Conservation (phyloP, 1,140 invertebrate genomes). For the Heliconius himera region DNA sequence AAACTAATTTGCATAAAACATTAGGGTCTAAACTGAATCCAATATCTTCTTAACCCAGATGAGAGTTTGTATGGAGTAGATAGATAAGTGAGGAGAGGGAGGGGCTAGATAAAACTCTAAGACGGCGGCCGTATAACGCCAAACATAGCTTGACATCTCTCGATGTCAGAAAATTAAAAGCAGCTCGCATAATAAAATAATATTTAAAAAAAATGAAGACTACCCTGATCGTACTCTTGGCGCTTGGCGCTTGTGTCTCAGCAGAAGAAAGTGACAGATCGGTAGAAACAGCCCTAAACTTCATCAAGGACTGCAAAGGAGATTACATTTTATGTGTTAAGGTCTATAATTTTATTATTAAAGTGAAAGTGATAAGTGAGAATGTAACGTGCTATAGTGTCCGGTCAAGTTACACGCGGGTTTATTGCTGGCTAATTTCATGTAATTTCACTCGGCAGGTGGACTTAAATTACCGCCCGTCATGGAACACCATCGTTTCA, state of each 20-base stretch:
- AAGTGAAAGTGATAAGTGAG: slow-evolving; percentile 72
- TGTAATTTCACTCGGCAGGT: slow-evolving; percentile 43
- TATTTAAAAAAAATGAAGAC: slow-evolving; percentile 65
- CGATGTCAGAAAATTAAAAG: slow-evolving; percentile 63
- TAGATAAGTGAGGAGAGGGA: slow-evolving; percentile 58
- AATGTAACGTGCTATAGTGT: slow-evolving; percentile 51
- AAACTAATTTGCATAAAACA: slow-evolving; percentile 62
- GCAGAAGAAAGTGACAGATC: slow-evolving; percentile 67
- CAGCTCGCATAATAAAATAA: slow-evolving; percentile 28
- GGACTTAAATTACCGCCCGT: slow-evolving; percentile 37
- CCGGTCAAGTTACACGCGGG: slow-evolving; percentile 38
- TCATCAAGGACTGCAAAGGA: slow-evolving; percentile 72
- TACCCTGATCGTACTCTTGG: slow-evolving; percentile 52
- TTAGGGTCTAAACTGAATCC: slow-evolving; percentile 64
- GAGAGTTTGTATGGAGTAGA: slow-evolving; percentile 55
- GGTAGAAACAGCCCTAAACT: slow-evolving; percentile 66
- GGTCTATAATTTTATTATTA: slow-evolving; percentile 69
- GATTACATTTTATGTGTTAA: slow-evolving; percentile 74
- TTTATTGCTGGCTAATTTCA: slow-evolving; percentile 40
- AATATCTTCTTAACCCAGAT: slow-evolving; percentile 67
- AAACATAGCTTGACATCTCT: slow-evolving; percentile 73
- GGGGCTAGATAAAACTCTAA: slow-evolving; percentile 75
- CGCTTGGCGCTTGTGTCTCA: slow-evolving; percentile 51
- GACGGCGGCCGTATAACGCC: slow-evolving; percentile 51
- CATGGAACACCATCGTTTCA: slow-evolving; percentile 14